phyloP scores from a whole-genome alignment of 1,140 invertebrate species.

The Micrasema longulum region DNA sequence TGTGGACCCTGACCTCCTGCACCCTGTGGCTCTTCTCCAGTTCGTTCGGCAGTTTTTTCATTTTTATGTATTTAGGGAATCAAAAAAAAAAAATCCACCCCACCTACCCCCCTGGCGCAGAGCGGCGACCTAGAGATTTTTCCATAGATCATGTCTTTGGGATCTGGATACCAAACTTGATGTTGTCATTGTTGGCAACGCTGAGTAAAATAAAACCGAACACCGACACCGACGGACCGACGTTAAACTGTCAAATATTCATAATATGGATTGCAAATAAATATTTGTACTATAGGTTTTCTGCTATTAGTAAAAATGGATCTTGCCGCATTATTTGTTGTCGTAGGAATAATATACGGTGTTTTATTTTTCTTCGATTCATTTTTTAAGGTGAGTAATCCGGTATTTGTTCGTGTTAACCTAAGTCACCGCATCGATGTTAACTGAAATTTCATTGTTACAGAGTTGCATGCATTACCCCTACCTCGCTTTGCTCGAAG shows the following conservation, averaged over 20 bases:
- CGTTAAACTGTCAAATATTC: constrained; percentile 29
- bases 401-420: background rate
- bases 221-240: too few species aligned
- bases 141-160: too few species aligned
- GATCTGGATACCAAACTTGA: too few species aligned
- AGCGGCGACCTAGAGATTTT: too few species aligned
- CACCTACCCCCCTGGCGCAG: too few species aligned
- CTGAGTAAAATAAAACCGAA: too few species aligned
- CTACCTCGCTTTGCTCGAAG: constrained; percentile 80
- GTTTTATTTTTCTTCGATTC: constrained; percentile 53
- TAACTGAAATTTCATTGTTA: constrained; percentile 57
- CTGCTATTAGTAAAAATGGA: constrained; percentile 41
- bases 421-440: constrained; percentile 9
- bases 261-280: constrained; percentile 32
- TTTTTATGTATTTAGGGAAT: too few species aligned
- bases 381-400: constrained; percentile 49
- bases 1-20: too few species aligned
- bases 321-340: constrained; percentile 46
- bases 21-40: too few species aligned
- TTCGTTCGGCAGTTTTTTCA: too few species aligned
- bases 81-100: too few species aligned
- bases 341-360: constrained; percentile 49
- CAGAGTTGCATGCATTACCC: constrained; percentile 86
- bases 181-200: too few species aligned
- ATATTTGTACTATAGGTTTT: constrained; percentile 6